A percentile compares a stretch with the other conserved stretches of the same genome.
Conservation (phyloP, 2,888 invertebrate species). For the Laothoe populi region DNA sequence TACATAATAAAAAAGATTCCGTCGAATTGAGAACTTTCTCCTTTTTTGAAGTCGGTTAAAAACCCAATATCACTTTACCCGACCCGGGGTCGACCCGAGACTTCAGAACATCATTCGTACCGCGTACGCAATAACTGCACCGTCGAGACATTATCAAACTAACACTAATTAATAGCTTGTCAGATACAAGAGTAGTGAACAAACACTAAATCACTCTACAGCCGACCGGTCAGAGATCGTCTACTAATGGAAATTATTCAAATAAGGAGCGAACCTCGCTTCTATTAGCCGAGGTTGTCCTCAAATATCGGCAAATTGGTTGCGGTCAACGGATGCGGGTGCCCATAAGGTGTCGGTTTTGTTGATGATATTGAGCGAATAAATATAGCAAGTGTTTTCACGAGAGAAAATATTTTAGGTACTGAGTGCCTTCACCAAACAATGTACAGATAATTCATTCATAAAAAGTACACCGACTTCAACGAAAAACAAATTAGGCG, state of each 20-base stretch:
- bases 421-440: neutral
- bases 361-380: conserved; percentile 1
- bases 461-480: too few species aligned
- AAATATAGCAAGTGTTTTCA: too few species aligned
- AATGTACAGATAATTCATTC: too few species aligned
- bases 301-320: conserved; percentile 52
- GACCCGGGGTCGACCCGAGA: too few species aligned
- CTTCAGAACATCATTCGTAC: too few species aligned
- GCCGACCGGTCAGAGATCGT: conserved; percentile 35
- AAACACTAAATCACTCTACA: neutral
- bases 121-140: too few species aligned
- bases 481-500: too few species aligned
- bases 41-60: too few species aligned
- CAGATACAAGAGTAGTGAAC: neutral
- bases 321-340: conserved; percentile 37
- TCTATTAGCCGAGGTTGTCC: conserved; percentile 40
- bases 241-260: conserved; percentile 55
- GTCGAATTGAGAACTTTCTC: too few species aligned
- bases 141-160: too few species aligned
- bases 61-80: too few species aligned
- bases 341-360: conserved; percentile 25
- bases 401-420: neutral
- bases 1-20: too few species aligned
- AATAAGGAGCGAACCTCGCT: conserved; percentile 41
- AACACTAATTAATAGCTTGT: neutral